Evolutionary conservation across 2,797 vertebrate genomes (phyloP).

Genomic region (Sebastolobus altivelis): DNA sequence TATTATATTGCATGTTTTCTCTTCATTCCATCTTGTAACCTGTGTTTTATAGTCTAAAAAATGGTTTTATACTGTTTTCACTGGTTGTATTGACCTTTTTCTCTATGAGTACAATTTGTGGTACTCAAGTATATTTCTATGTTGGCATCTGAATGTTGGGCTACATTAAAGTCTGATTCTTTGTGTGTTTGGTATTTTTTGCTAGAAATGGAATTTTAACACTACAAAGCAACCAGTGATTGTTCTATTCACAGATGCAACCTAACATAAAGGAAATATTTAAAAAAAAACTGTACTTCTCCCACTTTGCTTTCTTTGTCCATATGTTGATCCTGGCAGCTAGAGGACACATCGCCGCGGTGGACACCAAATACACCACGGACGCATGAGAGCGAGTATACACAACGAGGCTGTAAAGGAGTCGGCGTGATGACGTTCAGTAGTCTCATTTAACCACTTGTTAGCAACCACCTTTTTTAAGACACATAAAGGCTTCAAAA

Average conservation of each 20-base stretch:
- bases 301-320: slow-evolving; percentile 3
- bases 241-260: neutral
- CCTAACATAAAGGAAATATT: neutral
- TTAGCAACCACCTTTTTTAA: too few relatives aligned
- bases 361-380: neutral
- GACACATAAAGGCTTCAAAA: too few relatives aligned
- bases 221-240: neutral
- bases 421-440: too few relatives aligned
- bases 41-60: too few relatives aligned
- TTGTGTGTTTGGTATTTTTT: neutral
- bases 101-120: neutral
- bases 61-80: too few relatives aligned
- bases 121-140: neutral
- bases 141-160: neutral
- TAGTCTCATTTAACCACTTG: too few relatives aligned
- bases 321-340: slow-evolving; percentile 1
- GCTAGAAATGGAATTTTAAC: neutral
- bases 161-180: neutral
- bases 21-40: too few relatives aligned
- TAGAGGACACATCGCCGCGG: neutral
- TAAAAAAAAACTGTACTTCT: neutral
- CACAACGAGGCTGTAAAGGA: too few relatives aligned
- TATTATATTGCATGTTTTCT: too few relatives aligned
- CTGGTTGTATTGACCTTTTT: too few relatives aligned
- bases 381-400: too few relatives aligned